phyloP scores from a whole-genome alignment of 2,888 invertebrate genomes.

The Acrobasis suavella region DNA sequence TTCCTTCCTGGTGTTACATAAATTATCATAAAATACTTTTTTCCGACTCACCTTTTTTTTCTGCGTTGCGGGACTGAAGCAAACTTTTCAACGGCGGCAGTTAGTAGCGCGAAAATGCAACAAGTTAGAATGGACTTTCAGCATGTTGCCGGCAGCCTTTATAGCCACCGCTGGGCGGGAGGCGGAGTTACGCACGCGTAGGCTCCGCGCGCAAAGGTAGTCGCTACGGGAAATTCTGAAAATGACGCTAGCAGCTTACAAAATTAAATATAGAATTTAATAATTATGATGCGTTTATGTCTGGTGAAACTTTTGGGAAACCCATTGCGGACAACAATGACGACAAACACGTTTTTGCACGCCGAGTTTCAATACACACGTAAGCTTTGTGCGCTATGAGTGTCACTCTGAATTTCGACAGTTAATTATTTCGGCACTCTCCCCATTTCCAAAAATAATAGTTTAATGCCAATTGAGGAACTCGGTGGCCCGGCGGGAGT shows the following conservation, averaged over 20 bases:
- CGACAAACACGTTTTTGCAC: too few relatives aligned
- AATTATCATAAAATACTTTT: background rate
- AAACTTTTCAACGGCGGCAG: conserved; percentile 47
- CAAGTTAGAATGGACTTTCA: conserved; percentile 54
- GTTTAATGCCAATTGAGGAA: too few relatives aligned
- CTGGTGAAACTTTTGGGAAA: too few relatives aligned
- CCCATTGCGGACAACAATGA: too few relatives aligned
- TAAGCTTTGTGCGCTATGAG: too few relatives aligned
- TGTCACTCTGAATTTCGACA: too few relatives aligned
- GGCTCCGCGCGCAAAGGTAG: conserved; percentile 23
- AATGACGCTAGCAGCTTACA: background rate
- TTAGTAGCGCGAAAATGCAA: conserved; percentile 61
- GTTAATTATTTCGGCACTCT: too few relatives aligned
- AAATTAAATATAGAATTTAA: conserved; percentile 1
- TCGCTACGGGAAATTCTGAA: conserved; percentile 1
- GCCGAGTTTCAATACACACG: too few relatives aligned
- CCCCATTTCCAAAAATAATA: too few relatives aligned
- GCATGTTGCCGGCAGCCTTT: conserved; percentile 52
- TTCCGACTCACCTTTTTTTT: conserved; percentile 43
- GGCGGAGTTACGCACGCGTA: conserved; percentile 76
- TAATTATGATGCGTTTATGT: background rate
- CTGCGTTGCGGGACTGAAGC: conserved; percentile 26
- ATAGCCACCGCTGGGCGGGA: conserved; percentile 65
- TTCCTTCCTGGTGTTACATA: too few relatives aligned
- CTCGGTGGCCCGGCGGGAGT: too few relatives aligned